phyloP scores from a whole-genome alignment of 2,113 vertebrate species.

The Thinocorus orbignyianus region DNA sequence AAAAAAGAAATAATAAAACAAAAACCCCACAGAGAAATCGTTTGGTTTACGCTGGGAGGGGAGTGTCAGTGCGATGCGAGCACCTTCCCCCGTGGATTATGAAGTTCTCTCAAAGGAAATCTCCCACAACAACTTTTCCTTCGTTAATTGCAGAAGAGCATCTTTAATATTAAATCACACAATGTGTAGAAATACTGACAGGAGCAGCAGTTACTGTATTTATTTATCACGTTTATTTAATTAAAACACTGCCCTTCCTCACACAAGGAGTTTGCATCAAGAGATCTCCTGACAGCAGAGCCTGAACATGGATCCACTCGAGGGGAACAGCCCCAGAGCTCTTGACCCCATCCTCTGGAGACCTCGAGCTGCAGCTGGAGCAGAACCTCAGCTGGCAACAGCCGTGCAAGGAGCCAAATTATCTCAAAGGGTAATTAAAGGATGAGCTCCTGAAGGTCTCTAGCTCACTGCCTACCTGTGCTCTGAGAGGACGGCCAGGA shows the following conservation, averaged over 20 bases:
- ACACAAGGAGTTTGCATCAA: neutral
- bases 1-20: neutral
- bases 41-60: neutral
- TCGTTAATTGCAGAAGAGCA: neutral
- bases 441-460: neutral
- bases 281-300: neutral
- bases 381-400: neutral
- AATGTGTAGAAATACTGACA: fast-evolving
- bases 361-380: neutral
- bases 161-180: neutral
- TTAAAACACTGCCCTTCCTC: neutral
- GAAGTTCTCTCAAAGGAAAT: neutral
- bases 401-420: neutral
- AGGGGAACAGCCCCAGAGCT: neutral
- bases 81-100: fast-evolving
- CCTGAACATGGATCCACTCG: no score
- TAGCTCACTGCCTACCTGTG: neutral
- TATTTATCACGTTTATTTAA: neutral
- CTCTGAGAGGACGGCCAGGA: neutral
- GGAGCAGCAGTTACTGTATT: fast-evolving
- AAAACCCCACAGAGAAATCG: neutral
- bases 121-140: neutral
- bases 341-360: neutral
- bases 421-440: neutral
- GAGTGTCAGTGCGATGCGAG: fast-evolving